Percentiles rank a stretch among this genome's conserved stretches.
Conservation (phyloP, 2,797 vertebrate species). For the Ptychadena robeensis region DNA sequence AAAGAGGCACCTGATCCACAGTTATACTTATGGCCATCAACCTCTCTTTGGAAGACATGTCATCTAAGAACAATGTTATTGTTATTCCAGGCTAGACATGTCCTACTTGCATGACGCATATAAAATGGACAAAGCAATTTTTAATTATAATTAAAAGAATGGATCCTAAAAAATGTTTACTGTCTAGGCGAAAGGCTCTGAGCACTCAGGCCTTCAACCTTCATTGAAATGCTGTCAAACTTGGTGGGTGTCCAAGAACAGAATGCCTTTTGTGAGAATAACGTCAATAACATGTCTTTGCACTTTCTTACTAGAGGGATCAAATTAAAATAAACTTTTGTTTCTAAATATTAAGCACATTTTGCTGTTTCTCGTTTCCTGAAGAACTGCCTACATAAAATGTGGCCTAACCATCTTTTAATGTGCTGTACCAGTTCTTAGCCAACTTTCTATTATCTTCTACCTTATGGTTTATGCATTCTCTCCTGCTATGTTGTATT, state of each 20-base stretch:
- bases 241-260: not conserved
- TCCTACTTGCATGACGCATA: too few relatives aligned
- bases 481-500: conserved; percentile 40
- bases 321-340: not conserved
- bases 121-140: too few relatives aligned
- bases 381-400: not conserved
- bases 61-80: not conserved
- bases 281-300: not conserved
- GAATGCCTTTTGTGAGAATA: not conserved
- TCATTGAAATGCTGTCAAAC: not conserved
- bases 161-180: not conserved
- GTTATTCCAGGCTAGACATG: not conserved
- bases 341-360: not conserved
- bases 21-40: not conserved
- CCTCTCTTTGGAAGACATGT: not conserved
- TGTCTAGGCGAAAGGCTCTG: not conserved
- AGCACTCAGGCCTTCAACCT: not conserved
- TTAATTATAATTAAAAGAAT: too few relatives aligned
- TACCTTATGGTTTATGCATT: conserved; percentile 51
- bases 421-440: conserved; percentile 31
- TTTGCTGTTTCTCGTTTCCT: not conserved
- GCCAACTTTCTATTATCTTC: conserved; percentile 23
- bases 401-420: not conserved
- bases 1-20: too few relatives aligned
- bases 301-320: not conserved